Conservation (phyloP, 2,888 invertebrate genomes). For the Onchidella celtica region DNA sequence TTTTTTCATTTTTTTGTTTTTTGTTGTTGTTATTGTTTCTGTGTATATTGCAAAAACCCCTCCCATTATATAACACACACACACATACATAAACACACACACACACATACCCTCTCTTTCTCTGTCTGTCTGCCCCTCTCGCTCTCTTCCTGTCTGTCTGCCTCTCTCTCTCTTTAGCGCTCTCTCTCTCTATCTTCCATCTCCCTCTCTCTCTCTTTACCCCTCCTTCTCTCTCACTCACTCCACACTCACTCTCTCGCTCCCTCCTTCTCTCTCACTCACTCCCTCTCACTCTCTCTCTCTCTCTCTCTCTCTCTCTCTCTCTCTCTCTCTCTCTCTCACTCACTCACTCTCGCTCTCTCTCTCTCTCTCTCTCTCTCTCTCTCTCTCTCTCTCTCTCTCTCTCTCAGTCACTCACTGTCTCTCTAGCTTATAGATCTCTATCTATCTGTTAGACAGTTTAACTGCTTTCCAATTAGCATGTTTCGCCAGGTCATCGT, state of each 20-base stretch:
- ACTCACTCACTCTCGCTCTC: too few relatives aligned
- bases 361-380: constrained; percentile 23
- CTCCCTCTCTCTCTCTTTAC: background rate
- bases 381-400: constrained; percentile 14
- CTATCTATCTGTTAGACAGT: too few relatives aligned
- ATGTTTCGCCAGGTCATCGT: too few relatives aligned
- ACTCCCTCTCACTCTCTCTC: constrained; percentile 10
- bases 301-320: constrained; percentile 32
- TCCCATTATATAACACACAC: constrained; percentile 1
- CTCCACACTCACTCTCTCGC: too few relatives aligned
- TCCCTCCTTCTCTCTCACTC: too few relatives aligned
- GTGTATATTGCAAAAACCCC: background rate
- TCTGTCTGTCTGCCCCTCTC: background rate
- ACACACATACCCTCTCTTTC: background rate
- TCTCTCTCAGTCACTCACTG: background rate
- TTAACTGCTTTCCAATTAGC: too few relatives aligned
- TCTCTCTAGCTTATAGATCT: background rate
- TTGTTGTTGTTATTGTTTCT: too few relatives aligned
- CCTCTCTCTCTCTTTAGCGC: constrained; percentile 9
- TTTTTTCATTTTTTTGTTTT: too few relatives aligned
- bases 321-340: constrained; percentile 43
- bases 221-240: constrained; percentile 8
- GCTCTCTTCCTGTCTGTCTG: background rate
- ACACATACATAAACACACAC: constrained; percentile 36
- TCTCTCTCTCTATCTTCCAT: background rate